Conservation (phyloP, 2,113 vertebrate genomes). For the Vulpes ferrilata region DNA sequence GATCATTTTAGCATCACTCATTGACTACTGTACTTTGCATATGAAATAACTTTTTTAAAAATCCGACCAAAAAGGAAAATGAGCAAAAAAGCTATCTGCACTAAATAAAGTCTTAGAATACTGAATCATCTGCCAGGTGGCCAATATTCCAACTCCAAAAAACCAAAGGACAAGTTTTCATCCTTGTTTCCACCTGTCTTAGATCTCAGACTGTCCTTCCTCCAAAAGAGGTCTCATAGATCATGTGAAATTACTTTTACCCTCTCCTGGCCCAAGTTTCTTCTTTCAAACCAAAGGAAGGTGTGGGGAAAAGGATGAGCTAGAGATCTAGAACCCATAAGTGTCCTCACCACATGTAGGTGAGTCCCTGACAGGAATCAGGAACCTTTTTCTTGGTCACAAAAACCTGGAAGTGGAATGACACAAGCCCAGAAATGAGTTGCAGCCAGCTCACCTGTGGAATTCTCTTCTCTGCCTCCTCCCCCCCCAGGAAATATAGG, state of each 20-base stretch:
- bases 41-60: slow-evolving; percentile 77
- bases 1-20: slow-evolving; percentile 67
- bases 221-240: neutral
- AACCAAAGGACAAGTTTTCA: neutral
- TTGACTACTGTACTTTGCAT: slow-evolving; percentile 73
- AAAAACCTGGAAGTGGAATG: neutral
- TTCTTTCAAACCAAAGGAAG: neutral
- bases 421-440: neutral
- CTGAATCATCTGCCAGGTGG: slow-evolving; percentile 76
- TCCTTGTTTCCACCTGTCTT: neutral
- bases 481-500: neutral
- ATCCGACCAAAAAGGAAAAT: slow-evolving; percentile 67
- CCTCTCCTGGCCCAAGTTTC: neutral
- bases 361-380: neutral
- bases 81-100: slow-evolving; percentile 48
- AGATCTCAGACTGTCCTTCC: neutral
- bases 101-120: slow-evolving; percentile 73
- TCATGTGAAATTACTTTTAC: neutral
- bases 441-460: neutral
- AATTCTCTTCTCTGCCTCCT: neutral
- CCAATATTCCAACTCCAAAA: slow-evolving; percentile 54
- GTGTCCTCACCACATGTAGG: too few species aligned
- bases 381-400: neutral
- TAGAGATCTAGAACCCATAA: neutral
- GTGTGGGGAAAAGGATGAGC: neutral